phyloP scores from a whole-genome alignment of 1,140 invertebrate genomes.

The Sycophaga agraensis region DNA sequence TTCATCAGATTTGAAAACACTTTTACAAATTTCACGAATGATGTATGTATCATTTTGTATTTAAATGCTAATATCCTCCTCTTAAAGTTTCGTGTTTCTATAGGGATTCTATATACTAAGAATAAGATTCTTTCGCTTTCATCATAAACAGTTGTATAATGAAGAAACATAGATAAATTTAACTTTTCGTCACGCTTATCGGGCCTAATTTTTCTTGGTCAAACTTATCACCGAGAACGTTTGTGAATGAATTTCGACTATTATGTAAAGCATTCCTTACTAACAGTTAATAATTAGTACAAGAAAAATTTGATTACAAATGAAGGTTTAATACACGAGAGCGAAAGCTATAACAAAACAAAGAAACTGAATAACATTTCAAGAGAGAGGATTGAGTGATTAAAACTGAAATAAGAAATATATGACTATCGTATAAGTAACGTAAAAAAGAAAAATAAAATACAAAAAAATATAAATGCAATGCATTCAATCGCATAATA shows the following conservation, averaged over 20 bases:
- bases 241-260: conserved; percentile 14
- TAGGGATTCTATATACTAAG: conserved; percentile 23
- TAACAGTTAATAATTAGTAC: background rate
- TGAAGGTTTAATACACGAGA: background rate
- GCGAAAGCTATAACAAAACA: background rate
- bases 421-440: conserved; percentile 34
- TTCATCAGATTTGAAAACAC: background rate
- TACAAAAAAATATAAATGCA: conserved; percentile 37
- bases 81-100: conserved; percentile 26
- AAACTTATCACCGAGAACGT: background rate
- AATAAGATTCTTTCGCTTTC: background rate
- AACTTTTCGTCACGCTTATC: background rate
- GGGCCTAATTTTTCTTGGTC: conserved; percentile 19
- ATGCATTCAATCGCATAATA: conserved; percentile 43
- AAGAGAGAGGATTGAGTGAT: conserved; percentile 29
- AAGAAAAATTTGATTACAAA: background rate
- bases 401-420: conserved; percentile 24
- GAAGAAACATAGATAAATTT: conserved; percentile 3
- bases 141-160: background rate
- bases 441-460: conserved; percentile 27
- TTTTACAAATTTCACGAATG: conserved; percentile 15
- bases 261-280: conserved; percentile 16
- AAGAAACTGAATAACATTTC: conserved; percentile 21
- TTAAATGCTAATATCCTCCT: conserved; percentile 26
- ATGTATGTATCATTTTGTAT: conserved; percentile 36